Base-by-base conservation (phyloP, 2,888 invertebrate species). In the Alsophila aescularia region DNA sequence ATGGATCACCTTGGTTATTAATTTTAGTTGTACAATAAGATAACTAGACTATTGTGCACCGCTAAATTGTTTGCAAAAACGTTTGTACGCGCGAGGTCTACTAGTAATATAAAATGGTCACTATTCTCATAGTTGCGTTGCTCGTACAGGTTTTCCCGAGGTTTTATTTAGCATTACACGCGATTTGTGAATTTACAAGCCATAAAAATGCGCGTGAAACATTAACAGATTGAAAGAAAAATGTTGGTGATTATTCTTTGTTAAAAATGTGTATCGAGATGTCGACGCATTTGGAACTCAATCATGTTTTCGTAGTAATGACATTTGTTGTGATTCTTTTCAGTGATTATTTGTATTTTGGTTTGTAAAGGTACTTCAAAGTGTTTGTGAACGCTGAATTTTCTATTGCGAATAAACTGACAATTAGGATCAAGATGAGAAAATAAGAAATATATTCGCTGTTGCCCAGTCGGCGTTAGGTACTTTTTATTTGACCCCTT, bases 111-210 rank as follows among this genome's bases (percentile, higher is more conserved):
- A 9, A 29, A 10, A 10, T 2, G 29, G 10, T 29, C 8, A 35
- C 13, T 13, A 31, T 12, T n/a, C 2, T 32, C 12, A 14, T 13
- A 35, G 35, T 35, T 9, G 14, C 12, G 7, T 2, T 2, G 10
- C 1, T 13, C 27, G 45, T 24, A 24, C 14, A 44, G 12, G 39
- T 39, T 16, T 43, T 24, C 13, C 48, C 16, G 7, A 8, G 29
- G 44, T 2, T 35, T 58, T 58, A 44, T 35, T 58, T 58, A 44
- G 27, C 35, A 42, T 55, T 51, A 58, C 69, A 70, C 70, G 68
- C 70, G 62, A 70, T 64, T 60, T 59, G 58, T 55, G 57, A 62
- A 67, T 70, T 70, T 68, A 64, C 60, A 64, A 58, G 64, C 60
- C 51, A 63, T 57, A 62, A 52, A 65, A 64, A 60, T 62, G 64